Percentiles rank a stretch among this genome's conserved stretches.
These are phyloP conservation scores for Clarias macrocephalus DNA, from an alignment of 2,113 vertebrate species.

Conservation along the genomic window DNA sequence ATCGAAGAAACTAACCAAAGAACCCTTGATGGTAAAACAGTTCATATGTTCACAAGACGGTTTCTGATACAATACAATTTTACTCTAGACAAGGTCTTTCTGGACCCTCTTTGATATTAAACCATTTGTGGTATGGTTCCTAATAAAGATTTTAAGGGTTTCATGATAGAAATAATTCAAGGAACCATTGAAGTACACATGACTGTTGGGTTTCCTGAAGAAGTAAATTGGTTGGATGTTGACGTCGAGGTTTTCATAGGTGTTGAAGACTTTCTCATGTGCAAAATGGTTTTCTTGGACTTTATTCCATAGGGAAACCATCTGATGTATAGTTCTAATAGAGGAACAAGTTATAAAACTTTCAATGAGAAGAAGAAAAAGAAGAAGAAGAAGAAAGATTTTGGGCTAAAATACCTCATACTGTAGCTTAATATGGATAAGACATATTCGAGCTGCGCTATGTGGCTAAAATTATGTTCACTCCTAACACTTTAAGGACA, in stretches of 20 bases:
- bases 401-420: neutral
- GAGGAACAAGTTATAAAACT: neutral
- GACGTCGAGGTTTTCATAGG: too few species aligned
- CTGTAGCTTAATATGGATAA: neutral
- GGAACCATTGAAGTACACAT: neutral
- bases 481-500: neutral
- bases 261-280: neutral
- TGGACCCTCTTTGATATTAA: neutral
- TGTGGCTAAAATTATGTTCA: neutral
- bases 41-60: neutral
- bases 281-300: neutral
- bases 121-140: neutral
- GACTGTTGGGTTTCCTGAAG: neutral
- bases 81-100: neutral
- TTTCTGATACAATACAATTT: neutral
- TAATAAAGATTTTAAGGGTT: neutral
- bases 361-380: neutral
- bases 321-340: neutral
- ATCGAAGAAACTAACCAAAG: neutral
- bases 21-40: neutral
- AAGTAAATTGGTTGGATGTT: neutral
- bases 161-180: neutral
- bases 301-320: neutral
- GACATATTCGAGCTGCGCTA: neutral
- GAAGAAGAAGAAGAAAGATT: neutral